A percentile compares a stretch with the other conserved stretches of the same genome.
phyloP scores from a whole-genome alignment of 2,888 invertebrate species.

The Nineta flava region DNA sequence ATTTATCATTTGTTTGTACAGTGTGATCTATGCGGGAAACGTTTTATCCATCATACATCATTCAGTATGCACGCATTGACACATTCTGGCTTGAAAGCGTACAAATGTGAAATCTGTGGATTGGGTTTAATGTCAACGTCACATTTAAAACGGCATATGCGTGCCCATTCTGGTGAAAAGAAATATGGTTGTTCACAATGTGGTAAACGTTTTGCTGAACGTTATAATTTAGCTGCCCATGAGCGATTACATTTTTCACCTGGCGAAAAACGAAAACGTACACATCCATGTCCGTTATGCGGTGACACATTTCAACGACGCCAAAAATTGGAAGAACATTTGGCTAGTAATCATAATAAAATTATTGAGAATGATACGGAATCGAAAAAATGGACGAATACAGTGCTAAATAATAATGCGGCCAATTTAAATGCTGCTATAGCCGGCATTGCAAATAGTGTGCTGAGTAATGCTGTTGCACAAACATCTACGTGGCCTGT shows the following conservation, averaged over 20 bases:
- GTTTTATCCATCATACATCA: slow-evolving; percentile 45
- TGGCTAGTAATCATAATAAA: slow-evolving; percentile 18
- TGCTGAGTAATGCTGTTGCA: too few species aligned
- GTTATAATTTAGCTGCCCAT: slow-evolving; percentile 26
- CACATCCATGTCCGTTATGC: slow-evolving; percentile 18
- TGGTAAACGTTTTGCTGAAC: slow-evolving; percentile 42
- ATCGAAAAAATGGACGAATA: slow-evolving; percentile 13
- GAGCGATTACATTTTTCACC: slow-evolving; percentile 17
- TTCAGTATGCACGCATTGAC: slow-evolving; percentile 52
- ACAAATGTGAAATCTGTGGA: slow-evolving; percentile 42
- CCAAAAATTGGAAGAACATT: slow-evolving; percentile 21
- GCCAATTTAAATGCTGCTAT: too few species aligned
- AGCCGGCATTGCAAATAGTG: too few species aligned
- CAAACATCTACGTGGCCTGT: too few species aligned
- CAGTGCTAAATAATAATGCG: slow-evolving; percentile 6
- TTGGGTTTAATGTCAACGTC: slow-evolving; percentile 44
- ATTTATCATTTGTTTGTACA: slow-evolving; percentile 11
- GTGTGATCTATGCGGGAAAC: slow-evolving; percentile 25
- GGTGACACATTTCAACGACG: slow-evolving; percentile 18
- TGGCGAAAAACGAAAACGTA: neutral
- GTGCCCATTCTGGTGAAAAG: slow-evolving; percentile 48
- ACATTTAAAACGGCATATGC: slow-evolving; percentile 49
- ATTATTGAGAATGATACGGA: slow-evolving; percentile 13
- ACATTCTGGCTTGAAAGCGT: slow-evolving; percentile 43
- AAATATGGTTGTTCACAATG: slow-evolving; percentile 38